These are phyloP conservation scores for Diogma glabrata DNA, from an alignment of 2,888 invertebrate species.

Conservation along the genomic window DNA sequence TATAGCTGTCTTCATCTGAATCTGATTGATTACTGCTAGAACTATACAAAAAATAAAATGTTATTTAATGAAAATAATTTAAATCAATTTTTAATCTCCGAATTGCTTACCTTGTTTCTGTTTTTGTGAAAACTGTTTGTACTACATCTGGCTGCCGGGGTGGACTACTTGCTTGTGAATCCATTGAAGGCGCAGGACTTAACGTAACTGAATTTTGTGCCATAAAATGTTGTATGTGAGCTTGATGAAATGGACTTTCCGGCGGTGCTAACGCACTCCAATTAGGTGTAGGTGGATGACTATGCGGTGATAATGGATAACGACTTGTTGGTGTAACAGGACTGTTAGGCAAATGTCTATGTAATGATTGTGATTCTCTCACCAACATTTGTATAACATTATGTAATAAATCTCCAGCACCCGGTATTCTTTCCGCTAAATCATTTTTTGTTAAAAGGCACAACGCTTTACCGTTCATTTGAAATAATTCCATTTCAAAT, in stretches of 20 bases:
- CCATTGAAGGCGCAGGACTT: constrained; percentile 81
- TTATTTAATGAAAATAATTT: no score
- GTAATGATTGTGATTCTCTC: constrained; percentile 65
- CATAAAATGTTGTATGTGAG: constrained; percentile 59
- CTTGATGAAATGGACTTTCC: constrained; percentile 40
- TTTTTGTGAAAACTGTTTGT: constrained; percentile 11
- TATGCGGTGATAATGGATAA: constrained; percentile 69
- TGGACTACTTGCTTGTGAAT: constrained; percentile 77
- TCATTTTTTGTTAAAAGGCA: constrained; percentile 83
- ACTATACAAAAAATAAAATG: constrained; percentile 30
- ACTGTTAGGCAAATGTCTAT: constrained; percentile 66
- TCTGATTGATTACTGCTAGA: constrained; percentile 68
- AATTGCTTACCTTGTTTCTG: constrained; percentile 21
- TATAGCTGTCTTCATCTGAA: constrained; percentile 63
- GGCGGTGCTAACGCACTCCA: constrained; percentile 48
- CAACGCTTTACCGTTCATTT: constrained; percentile 95
- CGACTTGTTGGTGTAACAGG: constrained; percentile 75
- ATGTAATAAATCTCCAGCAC: constrained; percentile 87
- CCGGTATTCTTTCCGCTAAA: constrained; percentile 81
- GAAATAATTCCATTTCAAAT: constrained; percentile 86
- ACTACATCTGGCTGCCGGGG: constrained; percentile 55
- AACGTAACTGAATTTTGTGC: constrained; percentile 78
- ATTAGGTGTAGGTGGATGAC: constrained; percentile 69
- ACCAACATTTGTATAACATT: constrained; percentile 84
- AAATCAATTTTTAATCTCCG: neutral